Conservation (phyloP, 2,888 invertebrate genomes). For the Brachycybe producta region DNA sequence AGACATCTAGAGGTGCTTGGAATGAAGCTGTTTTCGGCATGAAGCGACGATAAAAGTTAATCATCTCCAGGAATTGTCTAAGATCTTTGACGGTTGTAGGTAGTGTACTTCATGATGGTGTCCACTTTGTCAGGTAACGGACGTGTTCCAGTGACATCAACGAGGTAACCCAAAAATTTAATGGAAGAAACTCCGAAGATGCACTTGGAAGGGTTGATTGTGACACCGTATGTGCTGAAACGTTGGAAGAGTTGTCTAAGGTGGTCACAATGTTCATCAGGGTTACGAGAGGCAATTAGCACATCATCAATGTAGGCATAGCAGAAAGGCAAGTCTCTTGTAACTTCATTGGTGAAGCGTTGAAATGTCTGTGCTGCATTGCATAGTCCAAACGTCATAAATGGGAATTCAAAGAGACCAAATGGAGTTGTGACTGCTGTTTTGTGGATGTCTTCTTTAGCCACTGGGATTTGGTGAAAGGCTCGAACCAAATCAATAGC, state of each 20-base stretch:
- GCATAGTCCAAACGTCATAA: conserved; percentile 22
- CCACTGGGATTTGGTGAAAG: conserved; percentile 11
- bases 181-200: conserved; percentile 6
- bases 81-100: background rate
- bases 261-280: conserved; percentile 30
- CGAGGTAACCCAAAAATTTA: background rate
- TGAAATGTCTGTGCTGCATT: conserved; percentile 16
- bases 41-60: background rate
- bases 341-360: conserved; percentile 13
- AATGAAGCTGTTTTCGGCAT: background rate
- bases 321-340: conserved; percentile 12
- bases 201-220: conserved; percentile 13
- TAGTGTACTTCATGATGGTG: background rate
- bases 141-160: background rate
- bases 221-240: conserved; percentile 5
- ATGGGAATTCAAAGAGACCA: conserved; percentile 17
- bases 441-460: conserved; percentile 5
- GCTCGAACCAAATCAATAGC: conserved; percentile 1
- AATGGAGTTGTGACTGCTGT: conserved; percentile 8
- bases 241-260: conserved; percentile 6
- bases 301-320: conserved; percentile 20
- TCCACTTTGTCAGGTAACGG: background rate
- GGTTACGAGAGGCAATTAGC: conserved; percentile 22
- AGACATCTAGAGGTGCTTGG: no score
- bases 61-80: background rate